phyloP scores from a whole-genome alignment of 2,113 vertebrate species.

The Lichenostomus cassidix region DNA sequence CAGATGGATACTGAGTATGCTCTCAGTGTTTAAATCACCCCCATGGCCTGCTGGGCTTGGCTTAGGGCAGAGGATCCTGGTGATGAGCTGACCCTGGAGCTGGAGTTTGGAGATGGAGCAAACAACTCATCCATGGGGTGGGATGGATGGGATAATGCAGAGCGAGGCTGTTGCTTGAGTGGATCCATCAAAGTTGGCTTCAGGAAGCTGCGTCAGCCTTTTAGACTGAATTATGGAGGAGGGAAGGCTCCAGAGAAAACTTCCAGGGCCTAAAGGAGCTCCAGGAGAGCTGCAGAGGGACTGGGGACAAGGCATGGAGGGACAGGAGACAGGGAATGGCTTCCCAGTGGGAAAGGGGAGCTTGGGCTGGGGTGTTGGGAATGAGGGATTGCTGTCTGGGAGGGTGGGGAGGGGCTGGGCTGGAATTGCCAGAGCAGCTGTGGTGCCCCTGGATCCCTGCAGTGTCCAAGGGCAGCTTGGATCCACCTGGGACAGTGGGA shows the following conservation, averaged over 20 bases:
- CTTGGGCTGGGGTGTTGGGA: too few relatives aligned
- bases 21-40: constrained; percentile 33
- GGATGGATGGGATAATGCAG: background rate
- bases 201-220: background rate
- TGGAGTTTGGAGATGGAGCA: background rate
- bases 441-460: background rate
- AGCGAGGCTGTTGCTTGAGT: background rate
- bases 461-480: background rate
- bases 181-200: background rate
- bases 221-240: background rate
- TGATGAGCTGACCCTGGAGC: constrained; percentile 11
- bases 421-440: background rate
- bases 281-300: too few relatives aligned
- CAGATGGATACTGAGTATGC: background rate
- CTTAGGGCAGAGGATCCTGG: background rate
- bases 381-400: background rate
- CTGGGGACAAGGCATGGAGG: too few relatives aligned
- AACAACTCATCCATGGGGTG: constrained; percentile 15
- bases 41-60: constrained; percentile 33
- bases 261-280: too few relatives aligned
- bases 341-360: too few relatives aligned
- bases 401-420: background rate
- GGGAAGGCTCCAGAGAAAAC: too few relatives aligned
- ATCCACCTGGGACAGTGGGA: rapidly evolving
- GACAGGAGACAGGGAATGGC: too few relatives aligned